Evolutionary conservation across 2,797 vertebrate species (phyloP), one percentile per base, ranked within the genome.

Genomic region (Alexandromys oeconomus): DNA sequence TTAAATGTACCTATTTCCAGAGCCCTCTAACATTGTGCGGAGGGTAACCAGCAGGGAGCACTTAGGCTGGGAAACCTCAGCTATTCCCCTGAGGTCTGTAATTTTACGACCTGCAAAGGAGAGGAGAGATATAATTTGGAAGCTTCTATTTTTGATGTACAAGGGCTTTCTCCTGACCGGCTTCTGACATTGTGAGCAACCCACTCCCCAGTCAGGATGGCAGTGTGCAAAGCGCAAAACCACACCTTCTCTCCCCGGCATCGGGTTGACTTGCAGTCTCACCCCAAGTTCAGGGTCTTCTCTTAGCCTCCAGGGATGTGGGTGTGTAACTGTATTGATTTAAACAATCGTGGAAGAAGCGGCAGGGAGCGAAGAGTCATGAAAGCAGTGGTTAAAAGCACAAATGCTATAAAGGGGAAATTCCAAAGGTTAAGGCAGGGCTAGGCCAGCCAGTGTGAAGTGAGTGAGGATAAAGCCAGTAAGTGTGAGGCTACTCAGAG

Each of bases 331-430:
- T 73, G n/a, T 80, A 29, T 61, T 78, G 37, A 25, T 25, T 86
- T 34, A 91, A 93, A 92, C 2, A 19, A 74, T 40, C 46, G 34
- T 79, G 46, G 27, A 79, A 63, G 87, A 67, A 23, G 46, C 6
- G 21, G 65, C 17, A 6, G 8, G 59, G 63, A 59, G 21, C 61
- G 74, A 89, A 54, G 23, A 46, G 63, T 76, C 82, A 34, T 85
- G 80, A 69, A 96, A 86, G 11, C 82, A 21, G 82, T 40, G 71
- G 78, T 59, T 80, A 73, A 91, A 84, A 95, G 46, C 69, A 80
- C 87, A 90, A 65, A 93, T 86, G 78, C 43, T 65, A 74, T 73
- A 63, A 29, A 74, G 89, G 48, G 69, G 63, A 97, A 95, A 73
- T 92, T 77, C 48, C 31, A 92, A 87, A 54, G 63, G 40, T 74